phyloP scores from a whole-genome alignment of 2,888 invertebrate species.

The Tetragonula carbonaria region DNA sequence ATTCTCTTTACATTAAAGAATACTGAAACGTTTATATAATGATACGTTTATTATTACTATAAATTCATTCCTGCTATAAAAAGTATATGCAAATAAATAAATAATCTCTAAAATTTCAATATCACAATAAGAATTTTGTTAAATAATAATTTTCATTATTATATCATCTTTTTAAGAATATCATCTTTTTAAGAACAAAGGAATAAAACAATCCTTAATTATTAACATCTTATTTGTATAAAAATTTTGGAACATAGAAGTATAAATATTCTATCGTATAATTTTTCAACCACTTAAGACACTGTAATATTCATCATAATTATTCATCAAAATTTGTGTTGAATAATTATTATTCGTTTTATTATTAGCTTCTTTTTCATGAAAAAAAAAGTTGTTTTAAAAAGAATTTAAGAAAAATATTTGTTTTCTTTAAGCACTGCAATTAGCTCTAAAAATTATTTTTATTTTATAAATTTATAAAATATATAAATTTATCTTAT shows the following conservation, averaged over 20 bases:
- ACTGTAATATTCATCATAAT: neutral
- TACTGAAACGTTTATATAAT: neutral
- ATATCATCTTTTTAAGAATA: neutral
- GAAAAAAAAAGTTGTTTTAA: neutral
- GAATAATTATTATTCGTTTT: neutral
- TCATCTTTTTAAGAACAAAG: neutral
- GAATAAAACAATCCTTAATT: constrained; percentile 29
- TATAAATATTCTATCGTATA: neutral
- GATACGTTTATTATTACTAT: constrained; percentile 27
- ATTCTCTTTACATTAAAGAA: neutral
- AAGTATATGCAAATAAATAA: neutral
- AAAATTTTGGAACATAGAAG: neutral
- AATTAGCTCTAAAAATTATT: constrained; percentile 41
- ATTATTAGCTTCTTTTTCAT: neutral
- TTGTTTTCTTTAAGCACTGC: constrained; percentile 26
- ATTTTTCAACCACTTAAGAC: neutral
- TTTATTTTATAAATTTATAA: constrained; percentile 3
- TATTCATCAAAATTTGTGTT: neutral
- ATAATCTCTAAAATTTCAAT: constrained; percentile 14
- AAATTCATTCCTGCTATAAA: constrained; percentile 7
- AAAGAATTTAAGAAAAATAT: neutral
- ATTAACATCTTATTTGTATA: constrained; percentile 10
- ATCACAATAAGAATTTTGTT: neutral
- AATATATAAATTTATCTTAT: neutral
- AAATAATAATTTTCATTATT: neutral